Evolutionary conservation across 2,888 invertebrate species (phyloP).

Genomic region (Cheilosia variabilis): DNA sequence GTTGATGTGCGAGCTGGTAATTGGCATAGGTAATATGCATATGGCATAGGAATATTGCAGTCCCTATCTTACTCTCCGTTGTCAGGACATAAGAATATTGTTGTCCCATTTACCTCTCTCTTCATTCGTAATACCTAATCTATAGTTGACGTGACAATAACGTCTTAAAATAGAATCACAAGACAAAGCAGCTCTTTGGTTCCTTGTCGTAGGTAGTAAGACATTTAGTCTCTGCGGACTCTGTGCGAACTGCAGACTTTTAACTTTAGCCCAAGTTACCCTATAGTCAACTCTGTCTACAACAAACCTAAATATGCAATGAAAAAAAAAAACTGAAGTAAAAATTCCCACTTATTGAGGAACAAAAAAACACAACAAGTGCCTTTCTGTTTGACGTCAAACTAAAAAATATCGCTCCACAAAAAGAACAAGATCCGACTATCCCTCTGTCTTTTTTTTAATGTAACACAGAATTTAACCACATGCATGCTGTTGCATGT

Average conservation of each 20-base stretch:
- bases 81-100: too few species aligned
- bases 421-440: slow-evolving; percentile 42
- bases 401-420: slow-evolving; percentile 41
- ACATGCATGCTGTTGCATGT: slow-evolving; percentile 48
- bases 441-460: slow-evolving; percentile 8
- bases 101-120: too few species aligned
- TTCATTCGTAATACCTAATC: too few species aligned
- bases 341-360: slow-evolving; percentile 28
- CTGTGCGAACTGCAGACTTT: background rate
- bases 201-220: too few species aligned
- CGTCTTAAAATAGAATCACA: too few species aligned
- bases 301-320: background rate
- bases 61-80: background rate
- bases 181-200: too few species aligned
- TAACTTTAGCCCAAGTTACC: slow-evolving; percentile 17
- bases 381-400: too few species aligned
- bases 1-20: background rate
- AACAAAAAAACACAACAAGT: background rate
- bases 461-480: slow-evolving; percentile 28
- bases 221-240: background rate
- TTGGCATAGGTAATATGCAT: too few species aligned
- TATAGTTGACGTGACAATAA: too few species aligned
- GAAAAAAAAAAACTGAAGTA: background rate
- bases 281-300: background rate
- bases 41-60: too few species aligned